Percentiles rank a stretch among this genome's conserved stretches.
These are phyloP conservation scores for Mechanitis messenoides DNA, from an alignment of 2,888 invertebrate species.

Conservation along the genomic window DNA sequence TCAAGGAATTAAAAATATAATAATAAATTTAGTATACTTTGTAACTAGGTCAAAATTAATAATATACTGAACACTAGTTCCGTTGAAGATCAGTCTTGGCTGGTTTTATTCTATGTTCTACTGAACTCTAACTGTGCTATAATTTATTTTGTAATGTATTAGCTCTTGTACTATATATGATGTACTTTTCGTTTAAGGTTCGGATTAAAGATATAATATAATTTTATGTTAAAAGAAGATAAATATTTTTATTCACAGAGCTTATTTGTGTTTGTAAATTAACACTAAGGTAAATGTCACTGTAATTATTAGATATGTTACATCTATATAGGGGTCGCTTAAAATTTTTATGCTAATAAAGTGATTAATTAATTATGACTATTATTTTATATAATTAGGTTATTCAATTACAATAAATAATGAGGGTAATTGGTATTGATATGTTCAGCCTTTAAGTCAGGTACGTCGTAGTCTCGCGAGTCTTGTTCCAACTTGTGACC, in stretches of 20 bases:
- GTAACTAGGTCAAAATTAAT: not conserved
- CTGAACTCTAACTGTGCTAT: slow-evolving; percentile 22
- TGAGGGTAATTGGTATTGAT: slow-evolving; percentile 12
- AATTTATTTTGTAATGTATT: slow-evolving; percentile 21
- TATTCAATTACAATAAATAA: slow-evolving; percentile 17
- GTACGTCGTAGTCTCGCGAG: slow-evolving; percentile 44
- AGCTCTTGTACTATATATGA: slow-evolving; percentile 27
- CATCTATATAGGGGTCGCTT: slow-evolving; percentile 52
- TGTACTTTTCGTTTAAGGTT: slow-evolving; percentile 32
- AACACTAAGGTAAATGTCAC: slow-evolving; percentile 62
- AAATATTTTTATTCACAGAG: slow-evolving; percentile 63
- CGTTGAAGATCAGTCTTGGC: slow-evolving; percentile 11
- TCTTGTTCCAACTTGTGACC: slow-evolving; percentile 11
- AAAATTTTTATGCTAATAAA: slow-evolving; percentile 69
- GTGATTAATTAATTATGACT: slow-evolving; percentile 43
- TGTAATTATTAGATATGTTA: slow-evolving; percentile 52
- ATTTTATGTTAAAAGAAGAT: slow-evolving; percentile 56
- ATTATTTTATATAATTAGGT: slow-evolving; percentile 35
- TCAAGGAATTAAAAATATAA: not conserved
- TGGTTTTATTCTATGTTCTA: slow-evolving; percentile 4
- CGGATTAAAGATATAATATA: slow-evolving; percentile 45
- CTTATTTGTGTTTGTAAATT: slow-evolving; percentile 56
- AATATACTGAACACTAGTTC: not conserved
- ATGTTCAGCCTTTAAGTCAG: slow-evolving; percentile 43
- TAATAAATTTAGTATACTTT: not conserved